Evolutionary conservation across 2,113 vertebrate genomes (phyloP).

Genomic region (Psittacus erithacus): DNA sequence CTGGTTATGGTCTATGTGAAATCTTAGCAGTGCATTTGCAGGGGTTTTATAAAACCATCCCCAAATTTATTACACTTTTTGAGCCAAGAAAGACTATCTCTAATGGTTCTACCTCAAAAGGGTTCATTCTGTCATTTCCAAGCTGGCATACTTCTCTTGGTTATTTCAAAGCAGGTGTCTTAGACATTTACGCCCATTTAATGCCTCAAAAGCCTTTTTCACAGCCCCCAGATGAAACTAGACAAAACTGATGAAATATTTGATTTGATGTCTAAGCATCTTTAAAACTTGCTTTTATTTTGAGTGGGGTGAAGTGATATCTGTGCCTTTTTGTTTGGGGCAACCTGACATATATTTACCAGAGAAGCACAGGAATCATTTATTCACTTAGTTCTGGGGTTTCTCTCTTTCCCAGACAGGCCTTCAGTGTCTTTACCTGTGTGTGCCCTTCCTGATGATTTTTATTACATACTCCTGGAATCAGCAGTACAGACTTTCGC

Average conservation of each 20-base stretch:
- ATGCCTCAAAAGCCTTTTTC: neutral
- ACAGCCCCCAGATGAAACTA: neutral
- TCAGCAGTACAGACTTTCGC: neutral
- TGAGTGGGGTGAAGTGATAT: neutral
- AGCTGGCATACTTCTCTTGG: neutral
- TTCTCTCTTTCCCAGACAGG: neutral
- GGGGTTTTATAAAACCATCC: neutral
- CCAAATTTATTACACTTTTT: neutral
- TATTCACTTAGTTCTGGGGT: neutral
- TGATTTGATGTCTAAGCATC: neutral
- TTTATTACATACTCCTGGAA: neutral
- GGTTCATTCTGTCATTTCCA: neutral
- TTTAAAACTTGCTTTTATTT: neutral
- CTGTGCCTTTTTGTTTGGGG: neutral
- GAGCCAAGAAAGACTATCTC: neutral
- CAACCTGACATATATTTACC: neutral
- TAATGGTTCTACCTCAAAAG: neutral
- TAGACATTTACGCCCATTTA: neutral
- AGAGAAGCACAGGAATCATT: neutral
- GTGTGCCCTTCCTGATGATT: neutral
- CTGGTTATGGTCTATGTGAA: neutral
- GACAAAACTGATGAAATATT: neutral
- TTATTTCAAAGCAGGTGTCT: slow-evolving; percentile 13
- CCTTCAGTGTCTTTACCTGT: neutral
- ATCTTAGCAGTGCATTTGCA: neutral